phyloP scores from a whole-genome alignment of 2,888 invertebrate species.

The Galeruca laticollis region DNA sequence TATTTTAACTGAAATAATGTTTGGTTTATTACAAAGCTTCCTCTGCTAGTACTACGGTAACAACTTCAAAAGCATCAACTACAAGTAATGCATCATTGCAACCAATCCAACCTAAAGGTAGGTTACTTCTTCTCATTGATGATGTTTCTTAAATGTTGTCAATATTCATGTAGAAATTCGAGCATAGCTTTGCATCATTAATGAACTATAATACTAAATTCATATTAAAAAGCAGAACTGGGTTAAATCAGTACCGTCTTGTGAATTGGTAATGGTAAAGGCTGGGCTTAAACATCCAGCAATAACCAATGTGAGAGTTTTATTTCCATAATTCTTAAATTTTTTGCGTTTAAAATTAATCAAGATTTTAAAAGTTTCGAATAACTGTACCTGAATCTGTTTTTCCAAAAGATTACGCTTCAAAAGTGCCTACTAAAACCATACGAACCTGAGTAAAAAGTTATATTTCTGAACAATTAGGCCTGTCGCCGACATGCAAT shows the following conservation, averaged over 20 bases:
- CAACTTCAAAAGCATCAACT: constrained; percentile 60
- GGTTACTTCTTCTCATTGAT: constrained; percentile 48
- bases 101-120: constrained; percentile 67
- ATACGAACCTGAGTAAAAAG: too few relatives aligned
- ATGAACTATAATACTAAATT: not conserved
- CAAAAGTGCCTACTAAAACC: too few relatives aligned
- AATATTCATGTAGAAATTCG: not conserved
- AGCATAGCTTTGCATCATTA: not conserved
- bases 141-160: constrained; percentile 35
- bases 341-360: too few relatives aligned
- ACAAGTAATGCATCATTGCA: constrained; percentile 59
- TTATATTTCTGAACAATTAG: too few relatives aligned
- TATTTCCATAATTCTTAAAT: too few relatives aligned
- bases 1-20: not conserved
- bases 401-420: too few relatives aligned
- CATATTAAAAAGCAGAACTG: not conserved
- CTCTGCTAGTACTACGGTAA: constrained; percentile 59
- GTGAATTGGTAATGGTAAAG: not conserved
- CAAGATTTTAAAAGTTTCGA: too few relatives aligned
- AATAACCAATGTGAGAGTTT: too few relatives aligned
- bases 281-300: too few relatives aligned
- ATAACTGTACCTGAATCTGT: too few relatives aligned
- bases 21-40: constrained; percentile 57
- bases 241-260: not conserved
- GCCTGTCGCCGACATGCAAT: too few relatives aligned